Conservation (phyloP, 2,113 vertebrate species). For the Atrichornis clamosus region DNA sequence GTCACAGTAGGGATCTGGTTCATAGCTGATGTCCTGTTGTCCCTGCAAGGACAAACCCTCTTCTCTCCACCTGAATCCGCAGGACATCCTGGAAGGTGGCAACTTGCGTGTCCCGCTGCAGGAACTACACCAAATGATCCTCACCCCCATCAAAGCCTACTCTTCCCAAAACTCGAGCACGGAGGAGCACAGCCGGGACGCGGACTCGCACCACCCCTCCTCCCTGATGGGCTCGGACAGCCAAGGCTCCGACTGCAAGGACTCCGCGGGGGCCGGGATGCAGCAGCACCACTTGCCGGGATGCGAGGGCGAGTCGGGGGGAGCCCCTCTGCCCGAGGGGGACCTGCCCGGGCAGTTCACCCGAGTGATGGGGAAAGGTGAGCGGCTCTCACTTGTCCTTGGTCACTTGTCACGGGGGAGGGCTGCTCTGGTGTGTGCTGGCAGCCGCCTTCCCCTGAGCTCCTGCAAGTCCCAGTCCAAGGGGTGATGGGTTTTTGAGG, state of each 20-base stretch:
- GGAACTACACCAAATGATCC: conserved; percentile 98
- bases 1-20: neutral
- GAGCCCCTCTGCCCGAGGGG: conserved; percentile 82
- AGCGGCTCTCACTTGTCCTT: rapidly evolving
- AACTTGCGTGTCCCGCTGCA: conserved; percentile 89
- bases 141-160: conserved; percentile 93
- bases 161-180: conserved; percentile 63
- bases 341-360: conserved; percentile 96
- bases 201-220: conserved; percentile 72
- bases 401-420: rapidly evolving
- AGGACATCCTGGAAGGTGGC: conserved; percentile 96
- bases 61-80: neutral
- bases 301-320: conserved; percentile 84
- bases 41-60: neutral
- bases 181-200: conserved; percentile 70
- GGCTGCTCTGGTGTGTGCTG: rapidly evolving
- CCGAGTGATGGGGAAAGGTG: conserved; percentile 98
- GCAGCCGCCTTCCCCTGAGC: neutral
- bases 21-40: rapidly evolving
- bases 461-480: rapidly evolving
- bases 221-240: conserved; percentile 77
- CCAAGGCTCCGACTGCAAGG: conserved; percentile 78
- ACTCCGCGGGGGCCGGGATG: conserved; percentile 52
- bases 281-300: conserved; percentile 83
- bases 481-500: neutral